phyloP scores from a whole-genome alignment of 2,797 vertebrate genomes.

The Enoplosus armatus region DNA sequence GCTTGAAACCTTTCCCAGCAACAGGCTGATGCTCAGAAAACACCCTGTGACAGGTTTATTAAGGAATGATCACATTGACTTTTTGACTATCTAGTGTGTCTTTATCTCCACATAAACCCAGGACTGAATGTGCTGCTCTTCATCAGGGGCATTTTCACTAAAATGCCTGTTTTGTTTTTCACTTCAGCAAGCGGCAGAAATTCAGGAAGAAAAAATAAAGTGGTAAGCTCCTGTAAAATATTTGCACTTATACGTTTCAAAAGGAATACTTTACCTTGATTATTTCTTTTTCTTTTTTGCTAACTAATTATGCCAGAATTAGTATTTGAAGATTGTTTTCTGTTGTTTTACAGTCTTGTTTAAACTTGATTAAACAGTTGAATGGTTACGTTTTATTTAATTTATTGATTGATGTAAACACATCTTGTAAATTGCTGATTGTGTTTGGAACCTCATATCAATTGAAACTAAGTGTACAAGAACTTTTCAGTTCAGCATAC shows the following conservation, averaged over 20 bases:
- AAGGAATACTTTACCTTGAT: background rate
- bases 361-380: background rate
- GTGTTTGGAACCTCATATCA: background rate
- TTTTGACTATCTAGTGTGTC: background rate
- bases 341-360: background rate
- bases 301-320: background rate
- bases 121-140: background rate
- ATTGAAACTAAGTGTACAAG: too few relatives aligned
- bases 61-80: background rate
- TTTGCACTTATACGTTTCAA: background rate
- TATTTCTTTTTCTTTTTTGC: background rate
- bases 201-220: constrained; percentile 79
- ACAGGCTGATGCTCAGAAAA: too few relatives aligned
- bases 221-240: constrained; percentile 64
- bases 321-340: background rate
- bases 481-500: background rate
- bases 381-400: background rate
- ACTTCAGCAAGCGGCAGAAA: constrained; percentile 76
- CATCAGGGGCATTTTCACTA: background rate
- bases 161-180: constrained; percentile 12
- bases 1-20: background rate
- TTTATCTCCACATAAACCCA: background rate
- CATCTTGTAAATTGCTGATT: too few relatives aligned
- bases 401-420: background rate
- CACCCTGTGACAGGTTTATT: background rate